These are phyloP conservation scores for Euplexia lucipara DNA, from an alignment of 2,888 invertebrate genomes.

Conservation along the genomic window DNA sequence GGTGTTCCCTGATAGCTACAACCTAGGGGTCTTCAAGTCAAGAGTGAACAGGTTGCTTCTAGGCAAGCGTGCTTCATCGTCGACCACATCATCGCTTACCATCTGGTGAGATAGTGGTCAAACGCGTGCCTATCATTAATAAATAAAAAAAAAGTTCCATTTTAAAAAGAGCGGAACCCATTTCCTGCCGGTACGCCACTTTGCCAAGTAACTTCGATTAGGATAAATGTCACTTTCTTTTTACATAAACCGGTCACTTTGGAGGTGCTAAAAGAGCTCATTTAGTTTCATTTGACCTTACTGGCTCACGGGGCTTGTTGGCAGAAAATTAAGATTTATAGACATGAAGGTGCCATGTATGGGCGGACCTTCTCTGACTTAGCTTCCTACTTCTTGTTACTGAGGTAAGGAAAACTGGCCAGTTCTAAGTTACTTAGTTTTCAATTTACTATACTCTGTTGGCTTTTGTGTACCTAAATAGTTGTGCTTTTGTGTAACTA, in stretches of 20 bases:
- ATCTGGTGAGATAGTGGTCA: too few species aligned
- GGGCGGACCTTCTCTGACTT: constrained; percentile 12
- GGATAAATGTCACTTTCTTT: constrained; percentile 82
- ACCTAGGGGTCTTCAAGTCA: too few species aligned
- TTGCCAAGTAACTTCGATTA: constrained; percentile 67
- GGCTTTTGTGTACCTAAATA: neutral
- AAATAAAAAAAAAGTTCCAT: constrained; percentile 3
- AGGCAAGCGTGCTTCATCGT: too few species aligned
- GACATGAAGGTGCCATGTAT: constrained; percentile 54
- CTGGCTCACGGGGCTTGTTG: constrained; percentile 66
- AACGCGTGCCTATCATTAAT: too few species aligned
- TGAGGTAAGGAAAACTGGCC: constrained; percentile 7
- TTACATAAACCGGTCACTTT: constrained; percentile 84
- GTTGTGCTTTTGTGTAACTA: neutral
- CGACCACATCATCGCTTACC: too few species aligned
- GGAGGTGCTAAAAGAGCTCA: constrained; percentile 75
- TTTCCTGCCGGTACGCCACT: constrained; percentile 34
- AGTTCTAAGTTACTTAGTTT: neutral
- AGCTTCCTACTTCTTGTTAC: constrained; percentile 22
- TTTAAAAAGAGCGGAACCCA: constrained; percentile 40
- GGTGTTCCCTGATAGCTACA: too few species aligned
- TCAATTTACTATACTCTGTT: constrained; percentile 21
- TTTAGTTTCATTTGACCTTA: constrained; percentile 82
- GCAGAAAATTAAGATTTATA: constrained; percentile 74
- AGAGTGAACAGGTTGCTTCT: too few species aligned